These are phyloP conservation scores for Bovichtus variegatus DNA, from an alignment of 2,797 vertebrate genomes.

Conservation along the genomic window DNA sequence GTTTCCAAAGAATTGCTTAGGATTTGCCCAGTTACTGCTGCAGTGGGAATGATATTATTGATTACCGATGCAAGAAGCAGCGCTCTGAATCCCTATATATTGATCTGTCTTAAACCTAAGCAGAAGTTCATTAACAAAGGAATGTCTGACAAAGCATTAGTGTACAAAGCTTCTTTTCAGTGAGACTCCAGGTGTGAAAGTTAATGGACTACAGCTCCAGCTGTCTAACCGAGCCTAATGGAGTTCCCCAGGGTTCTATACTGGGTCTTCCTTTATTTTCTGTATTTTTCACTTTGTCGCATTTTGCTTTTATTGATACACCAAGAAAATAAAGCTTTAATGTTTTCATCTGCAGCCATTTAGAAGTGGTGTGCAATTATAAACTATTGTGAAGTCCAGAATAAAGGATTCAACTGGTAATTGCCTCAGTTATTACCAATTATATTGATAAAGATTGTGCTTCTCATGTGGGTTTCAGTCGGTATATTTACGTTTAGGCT, in stretches of 20 bases:
- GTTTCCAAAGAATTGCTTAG: not conserved
- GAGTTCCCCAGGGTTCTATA: slow-evolving; percentile 11
- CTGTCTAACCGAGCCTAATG: not conserved
- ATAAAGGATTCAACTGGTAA: slow-evolving; percentile 3
- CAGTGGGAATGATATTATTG: slow-evolving; percentile 1
- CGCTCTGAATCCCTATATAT: not conserved
- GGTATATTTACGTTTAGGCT: not conserved
- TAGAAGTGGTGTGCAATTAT: not conserved
- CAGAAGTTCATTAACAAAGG: slow-evolving; percentile 2
- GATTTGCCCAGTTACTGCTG: not conserved
- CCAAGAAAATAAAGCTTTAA: no score
- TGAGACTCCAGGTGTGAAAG: not conserved
- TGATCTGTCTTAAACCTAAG: slow-evolving; percentile 7
- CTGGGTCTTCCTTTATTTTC: slow-evolving; percentile 3
- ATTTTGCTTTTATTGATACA: no score
- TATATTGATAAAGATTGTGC: slow-evolving; percentile 6
- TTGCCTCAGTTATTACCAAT: slow-evolving; percentile 3
- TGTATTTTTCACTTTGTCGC: no score
- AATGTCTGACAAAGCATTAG: slow-evolving; percentile 15
- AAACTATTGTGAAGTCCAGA: not conserved
- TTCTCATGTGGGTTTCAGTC: not conserved
- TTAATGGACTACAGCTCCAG: not conserved
- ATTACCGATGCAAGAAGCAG: not conserved
- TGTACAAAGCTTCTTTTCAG: not conserved
- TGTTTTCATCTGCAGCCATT: not conserved